Base-by-base conservation (phyloP, 2,797 vertebrate species). In the Myripristis murdjan region DNA sequence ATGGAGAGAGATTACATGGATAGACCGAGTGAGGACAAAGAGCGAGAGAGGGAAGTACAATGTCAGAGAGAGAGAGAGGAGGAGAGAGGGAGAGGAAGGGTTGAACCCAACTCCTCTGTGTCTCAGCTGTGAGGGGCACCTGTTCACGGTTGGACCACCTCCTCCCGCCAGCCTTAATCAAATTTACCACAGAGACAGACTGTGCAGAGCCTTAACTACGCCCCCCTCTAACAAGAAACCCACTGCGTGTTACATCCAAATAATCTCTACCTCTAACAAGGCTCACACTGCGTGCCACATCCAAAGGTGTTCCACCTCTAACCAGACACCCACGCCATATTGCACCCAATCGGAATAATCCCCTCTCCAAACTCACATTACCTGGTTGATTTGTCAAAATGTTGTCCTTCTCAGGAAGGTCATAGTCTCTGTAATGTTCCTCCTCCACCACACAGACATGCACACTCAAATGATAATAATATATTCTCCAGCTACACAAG, bases 111-210 rank as follows among this genome's bases (percentile, higher is more conserved):
- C 69, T 62, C 49, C 48, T 28, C 28, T 51, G 55, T 49, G 46
- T 68, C 31, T 91, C 87, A 77, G 84, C 93, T 92, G 94, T 91
- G 91, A 93, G 91, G 90, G 92, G 93, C 93, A 95, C 93, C 94
- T 95, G 94, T 93, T 94, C 92, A 88, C 89, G 24, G 89, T 74
- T 68, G 84, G 93, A 90, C 82, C 77, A 62, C 78, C 85, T 89
- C 91, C 89, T 84, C 88, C 92, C 86, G 87, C 91, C 90, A 86
- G 87, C 85, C 91, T 83, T 93, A 94, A 93, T 92, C 93, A 92
- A 93, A 92, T 93, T 91, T 88, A 92, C 93, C 90, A 90, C 85
- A 82, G 91, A 90, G 91, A 84, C 89, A 85, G 87, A 86, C 89
- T 86, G 90, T 80, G 52, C 51, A 12, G 33, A 6, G 31, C 51